phyloP scores from a whole-genome alignment of 2,113 vertebrate species.

The Strix uralensis region DNA sequence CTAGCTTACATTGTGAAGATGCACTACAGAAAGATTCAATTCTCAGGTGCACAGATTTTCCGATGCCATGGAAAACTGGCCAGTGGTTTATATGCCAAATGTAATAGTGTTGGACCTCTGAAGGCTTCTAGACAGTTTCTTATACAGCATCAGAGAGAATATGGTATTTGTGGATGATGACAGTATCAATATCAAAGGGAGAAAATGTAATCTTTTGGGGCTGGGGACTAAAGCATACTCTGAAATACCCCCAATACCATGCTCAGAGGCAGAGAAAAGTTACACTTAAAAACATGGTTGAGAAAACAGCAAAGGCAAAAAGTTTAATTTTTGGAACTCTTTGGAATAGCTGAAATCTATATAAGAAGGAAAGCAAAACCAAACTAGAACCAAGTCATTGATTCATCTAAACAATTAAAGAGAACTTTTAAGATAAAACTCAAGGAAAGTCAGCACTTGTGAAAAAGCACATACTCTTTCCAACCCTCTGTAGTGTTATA shows the following conservation, averaged over 20 bases:
- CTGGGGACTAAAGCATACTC: background rate
- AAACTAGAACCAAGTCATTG: background rate
- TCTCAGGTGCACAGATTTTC: background rate
- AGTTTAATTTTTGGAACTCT: background rate
- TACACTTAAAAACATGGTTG: background rate
- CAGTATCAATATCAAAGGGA: background rate
- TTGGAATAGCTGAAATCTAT: background rate
- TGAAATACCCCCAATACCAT: background rate
- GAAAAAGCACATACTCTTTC: background rate
- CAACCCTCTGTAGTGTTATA: background rate
- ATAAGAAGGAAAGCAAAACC: background rate
- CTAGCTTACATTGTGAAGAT: background rate
- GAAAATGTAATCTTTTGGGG: background rate
- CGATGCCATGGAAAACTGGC: background rate
- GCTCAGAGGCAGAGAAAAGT: background rate
- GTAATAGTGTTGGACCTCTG: background rate
- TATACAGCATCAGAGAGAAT: background rate
- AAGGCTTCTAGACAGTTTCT: background rate
- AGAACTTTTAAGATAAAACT: background rate
- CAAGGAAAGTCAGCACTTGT: background rate
- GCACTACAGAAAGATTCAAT: background rate
- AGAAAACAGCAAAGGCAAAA: background rate
- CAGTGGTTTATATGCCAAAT: background rate
- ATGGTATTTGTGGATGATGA: background rate
- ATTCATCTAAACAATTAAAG: background rate